Evolutionary conservation across 2,113 vertebrate species (phyloP), one percentile per base, ranked within the genome.

Genomic region (Phyllopteryx taeniolatus): DNA sequence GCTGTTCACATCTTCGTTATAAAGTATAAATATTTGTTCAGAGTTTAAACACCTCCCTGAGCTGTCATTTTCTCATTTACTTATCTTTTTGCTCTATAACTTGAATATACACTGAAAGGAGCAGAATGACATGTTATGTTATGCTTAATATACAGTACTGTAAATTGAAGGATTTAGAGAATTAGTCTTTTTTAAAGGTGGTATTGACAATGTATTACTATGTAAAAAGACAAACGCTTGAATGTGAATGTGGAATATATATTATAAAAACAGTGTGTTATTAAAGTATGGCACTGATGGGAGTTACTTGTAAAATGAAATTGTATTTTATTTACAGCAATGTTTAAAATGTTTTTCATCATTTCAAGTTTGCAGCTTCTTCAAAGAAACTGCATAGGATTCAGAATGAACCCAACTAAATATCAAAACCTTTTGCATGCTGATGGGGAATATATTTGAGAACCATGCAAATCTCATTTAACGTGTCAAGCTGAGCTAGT

Each of bases 181-280:
- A 66, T 67, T 79, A 46, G 31, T 33, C 53, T 76, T 70, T 79
- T 75, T 74, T 8, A 20, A 31, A 39, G 70, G 63, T 1, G 35
- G 79, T 80, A 77, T 85, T 83, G 81, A 62, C 0, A 1, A 79
- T 73, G 74, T 72, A 87, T 83, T 79, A 70, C 35, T 69, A 13
- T 85, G 72, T 85, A 82, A 80, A 86, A 75, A 79, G 77, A 86
- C 53, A 69, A 35, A 46, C 27, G 79, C 54, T 68, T 78, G 69
- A 79, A 74, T 85, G 68, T 84, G 85, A 86, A 66, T 87, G 75
- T 82, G 86, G 39, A 77, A 11, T 81, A 81, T 86, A 84, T 82
- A 76, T 88, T 89, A 70, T 85, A 83, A 88, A 85, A 83, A 76
- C 79, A 72, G 80, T 88, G 67, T 77, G 77, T 60, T 79, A 79